phyloP scores from a whole-genome alignment of 1,140 invertebrate species.

The Arion vulgaris region DNA sequence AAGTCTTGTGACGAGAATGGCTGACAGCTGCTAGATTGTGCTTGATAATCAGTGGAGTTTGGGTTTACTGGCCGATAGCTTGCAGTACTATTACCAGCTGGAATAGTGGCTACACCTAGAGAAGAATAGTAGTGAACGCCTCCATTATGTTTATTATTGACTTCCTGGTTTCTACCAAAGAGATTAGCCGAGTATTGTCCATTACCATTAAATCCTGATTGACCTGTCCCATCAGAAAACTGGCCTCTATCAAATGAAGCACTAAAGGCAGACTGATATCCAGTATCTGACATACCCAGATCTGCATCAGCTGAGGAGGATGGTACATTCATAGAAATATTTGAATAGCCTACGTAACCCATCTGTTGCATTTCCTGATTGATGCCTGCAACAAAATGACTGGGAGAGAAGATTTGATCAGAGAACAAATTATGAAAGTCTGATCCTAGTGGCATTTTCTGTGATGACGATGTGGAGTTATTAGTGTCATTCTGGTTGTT shows the following conservation, averaged over 20 bases:
- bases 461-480: not conserved
- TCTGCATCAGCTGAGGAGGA: not conserved
- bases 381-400: not conserved
- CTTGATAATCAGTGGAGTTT: not conserved
- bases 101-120: not conserved
- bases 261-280: not conserved
- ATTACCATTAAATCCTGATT: not conserved
- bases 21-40: not conserved
- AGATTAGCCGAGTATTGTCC: no score
- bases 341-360: not conserved
- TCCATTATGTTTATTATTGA: not conserved
- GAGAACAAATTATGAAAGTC: not conserved
- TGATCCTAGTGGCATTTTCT: no score
- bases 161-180: not conserved
- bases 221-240: not conserved
- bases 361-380: not conserved
- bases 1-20: constrained; percentile 24
- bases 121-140: not conserved
- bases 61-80: not conserved
- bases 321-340: not conserved
- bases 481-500: not conserved
- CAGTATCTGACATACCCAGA: no score
- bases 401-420: not conserved
- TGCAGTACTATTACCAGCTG: not conserved
- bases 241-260: not conserved